Base-by-base conservation (phyloP, 2,888 invertebrate species). In the Phorcus lineatus region DNA sequence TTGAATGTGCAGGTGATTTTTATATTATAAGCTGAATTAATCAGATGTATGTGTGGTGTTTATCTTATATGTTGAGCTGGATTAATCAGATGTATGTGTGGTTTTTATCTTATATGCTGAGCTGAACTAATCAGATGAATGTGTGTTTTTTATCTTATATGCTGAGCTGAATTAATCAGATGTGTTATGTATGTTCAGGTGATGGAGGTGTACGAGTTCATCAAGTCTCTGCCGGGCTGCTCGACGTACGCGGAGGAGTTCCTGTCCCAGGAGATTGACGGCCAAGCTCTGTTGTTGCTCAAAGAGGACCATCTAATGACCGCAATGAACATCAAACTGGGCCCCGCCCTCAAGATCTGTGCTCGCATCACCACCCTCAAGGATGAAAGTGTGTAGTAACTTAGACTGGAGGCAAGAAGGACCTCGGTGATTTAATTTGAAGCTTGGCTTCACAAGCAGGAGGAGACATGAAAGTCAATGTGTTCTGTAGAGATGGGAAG, bases 311-410 rank as follows among this genome's bases (percentile, higher is more conserved):
- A 99, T 93, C 94, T 99, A 47, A 98, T 98, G 94, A 96, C 96
- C 86, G 97, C 98, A 9, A 97, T 99, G 95, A 96, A 96, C 81
- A 98, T 99, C 96, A 98, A 98, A 92, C 95, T 99, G 24, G 98
- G 98, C 0, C 98, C 98, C 0, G 98, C 98, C 0, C 94, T 99
- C 78, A 99, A 99, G 94, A 97, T 99, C 81, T 98, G 98, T 87
- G 97, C 97, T 66, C 96, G 96, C 93, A 98, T 98, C 82, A 93
- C 92, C 80, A 84, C 90, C 13, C 84, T 91, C 40, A 88, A 88
- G 78, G 87, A 85, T 7, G 89, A 89, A 36, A 31, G 53, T 28
- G 76, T 76, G 53, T 76, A 76, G 36, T 6, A 11, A 9, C 7
- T 16, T 24, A 19, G 7, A n/a, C 57, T 9, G 22, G 19, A 19